Evolutionary conservation across 2,888 invertebrate species (phyloP), one percentile per base, ranked within the genome.

Genomic region (Onchidella celtica): DNA sequence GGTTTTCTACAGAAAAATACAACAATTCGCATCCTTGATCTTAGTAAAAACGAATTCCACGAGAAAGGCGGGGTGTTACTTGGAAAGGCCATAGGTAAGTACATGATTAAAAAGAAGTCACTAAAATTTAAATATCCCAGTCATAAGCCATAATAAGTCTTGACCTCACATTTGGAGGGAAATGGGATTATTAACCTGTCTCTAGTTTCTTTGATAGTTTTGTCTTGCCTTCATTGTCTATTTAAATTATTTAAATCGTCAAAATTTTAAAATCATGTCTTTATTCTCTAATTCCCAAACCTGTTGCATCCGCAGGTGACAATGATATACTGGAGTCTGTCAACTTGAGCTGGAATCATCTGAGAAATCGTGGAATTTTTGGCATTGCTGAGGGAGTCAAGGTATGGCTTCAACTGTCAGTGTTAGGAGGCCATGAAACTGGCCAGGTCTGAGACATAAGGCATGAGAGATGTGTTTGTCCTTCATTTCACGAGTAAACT

Each of bases 271-370:
- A n/a, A n/a, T n/a, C n/a, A n/a, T n/a, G n/a, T n/a, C n/a, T n/a
- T n/a, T n/a, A n/a, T n/a, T n/a, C n/a, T n/a, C n/a, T n/a, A n/a
- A n/a, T n/a, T n/a, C n/a, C n/a, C n/a, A n/a, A n/a, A n/a, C n/a
- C n/a, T n/a, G n/a, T n/a, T n/a, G n/a, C n/a, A n/a, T n/a, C n/a
- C 21, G 2, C 69, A 88, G 89, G 85, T 61, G 85, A 86, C 69
- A 91, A 90, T 77, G 91, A 90, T 47, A 86, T 87, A 11, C 76
- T 91, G 21, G 85, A 87, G 36, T 81, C 86, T n/a, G 81, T 91
- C 3, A 89, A 90, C 70, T 75, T 91, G 34, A 89, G 90, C 70
- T 91, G 91, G 91, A 91, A 91, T 72, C 87, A 88, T 70, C 87
- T 91, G 29, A 83, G 89, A 14, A 70, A 80, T 47, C 73, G 83